Percentiles rank a stretch among this genome's conserved stretches.
phyloP scores from a whole-genome alignment of 1,140 invertebrate species.

The Hetaerina americana region DNA sequence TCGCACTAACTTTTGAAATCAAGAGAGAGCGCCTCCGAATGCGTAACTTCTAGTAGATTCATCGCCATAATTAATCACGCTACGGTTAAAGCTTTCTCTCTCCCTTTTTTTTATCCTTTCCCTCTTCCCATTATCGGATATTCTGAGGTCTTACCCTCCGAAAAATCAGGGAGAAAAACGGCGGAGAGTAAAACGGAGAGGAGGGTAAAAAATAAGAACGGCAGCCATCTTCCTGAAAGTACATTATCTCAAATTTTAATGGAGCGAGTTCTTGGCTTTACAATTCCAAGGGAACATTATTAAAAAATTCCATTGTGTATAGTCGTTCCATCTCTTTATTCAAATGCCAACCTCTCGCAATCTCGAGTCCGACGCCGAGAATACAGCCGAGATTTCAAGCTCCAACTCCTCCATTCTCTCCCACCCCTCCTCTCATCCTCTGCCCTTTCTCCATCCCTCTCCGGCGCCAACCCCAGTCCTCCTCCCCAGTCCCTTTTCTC shows the following conservation, averaged over 20 bases:
- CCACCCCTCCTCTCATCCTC: not conserved
- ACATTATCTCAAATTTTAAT: not conserved
- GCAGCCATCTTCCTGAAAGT: not conserved
- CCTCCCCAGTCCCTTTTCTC: not conserved
- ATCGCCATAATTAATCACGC: no score
- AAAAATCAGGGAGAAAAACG: not conserved
- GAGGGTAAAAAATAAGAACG: not conserved
- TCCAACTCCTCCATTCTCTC: no score
- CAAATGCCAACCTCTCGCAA: not conserved
- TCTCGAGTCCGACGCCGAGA: not conserved
- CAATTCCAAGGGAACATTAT: not conserved
- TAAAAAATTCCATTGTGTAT: not conserved
- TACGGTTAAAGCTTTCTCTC: no score
- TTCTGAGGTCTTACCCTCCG: not conserved
- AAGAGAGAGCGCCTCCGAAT: no score
- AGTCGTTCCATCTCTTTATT: not conserved
- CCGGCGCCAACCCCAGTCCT: no score
- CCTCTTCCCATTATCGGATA: not conserved
- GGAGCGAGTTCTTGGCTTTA: not conserved
- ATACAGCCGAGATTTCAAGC: not conserved
- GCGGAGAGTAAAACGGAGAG: no score
- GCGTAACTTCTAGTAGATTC: no score
- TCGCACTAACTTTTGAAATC: no score
- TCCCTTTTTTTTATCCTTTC: not conserved
- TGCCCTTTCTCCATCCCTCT: not conserved